phyloP scores from a whole-genome alignment of 2,888 invertebrate species.

The Ochropacha duplaris region DNA sequence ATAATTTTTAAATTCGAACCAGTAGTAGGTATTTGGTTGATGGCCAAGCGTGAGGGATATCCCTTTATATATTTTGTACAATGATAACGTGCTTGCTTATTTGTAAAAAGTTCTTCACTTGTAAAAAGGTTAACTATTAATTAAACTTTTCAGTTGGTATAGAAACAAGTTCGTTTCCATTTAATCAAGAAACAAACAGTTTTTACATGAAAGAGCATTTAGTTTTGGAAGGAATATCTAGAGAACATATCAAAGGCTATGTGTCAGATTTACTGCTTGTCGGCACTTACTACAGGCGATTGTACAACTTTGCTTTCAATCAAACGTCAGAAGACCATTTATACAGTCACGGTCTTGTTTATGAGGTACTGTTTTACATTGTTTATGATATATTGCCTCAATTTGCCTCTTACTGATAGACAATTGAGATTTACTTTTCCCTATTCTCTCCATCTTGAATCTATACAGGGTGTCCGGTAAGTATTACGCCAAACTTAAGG shows the following conservation, averaged over 20 bases:
- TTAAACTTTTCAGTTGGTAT: constrained; percentile 77
- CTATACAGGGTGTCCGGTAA: no score
- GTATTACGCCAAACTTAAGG: no score
- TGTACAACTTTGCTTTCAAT: constrained; percentile 70
- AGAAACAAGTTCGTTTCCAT: constrained; percentile 80
- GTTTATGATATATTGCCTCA: not conserved
- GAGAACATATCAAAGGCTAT: constrained; percentile 65
- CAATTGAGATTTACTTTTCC: no score
- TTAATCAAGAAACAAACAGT: constrained; percentile 57
- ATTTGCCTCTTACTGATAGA: no score
- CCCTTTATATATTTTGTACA: no score
- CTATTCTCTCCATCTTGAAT: no score
- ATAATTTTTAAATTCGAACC: no score
- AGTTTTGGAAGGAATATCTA: constrained; percentile 74
- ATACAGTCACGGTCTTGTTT: constrained; percentile 67
- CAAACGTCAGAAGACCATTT: constrained; percentile 60
- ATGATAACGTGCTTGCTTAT: no score
- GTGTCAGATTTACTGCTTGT: constrained; percentile 55
- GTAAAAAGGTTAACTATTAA: not conserved
- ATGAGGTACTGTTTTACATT: constrained; percentile 56
- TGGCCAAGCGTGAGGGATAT: no score
- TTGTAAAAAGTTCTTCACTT: no score
- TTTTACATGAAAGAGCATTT: constrained; percentile 73
- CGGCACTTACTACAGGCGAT: constrained; percentile 70
- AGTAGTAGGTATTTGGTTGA: no score